Percentiles rank a stretch among this genome's conserved stretches.
Evolutionary conservation across 30 jellyfish, hydroid and myxozoan species (phyloP).

Genomic region (Sanderia malayensis): DNA sequence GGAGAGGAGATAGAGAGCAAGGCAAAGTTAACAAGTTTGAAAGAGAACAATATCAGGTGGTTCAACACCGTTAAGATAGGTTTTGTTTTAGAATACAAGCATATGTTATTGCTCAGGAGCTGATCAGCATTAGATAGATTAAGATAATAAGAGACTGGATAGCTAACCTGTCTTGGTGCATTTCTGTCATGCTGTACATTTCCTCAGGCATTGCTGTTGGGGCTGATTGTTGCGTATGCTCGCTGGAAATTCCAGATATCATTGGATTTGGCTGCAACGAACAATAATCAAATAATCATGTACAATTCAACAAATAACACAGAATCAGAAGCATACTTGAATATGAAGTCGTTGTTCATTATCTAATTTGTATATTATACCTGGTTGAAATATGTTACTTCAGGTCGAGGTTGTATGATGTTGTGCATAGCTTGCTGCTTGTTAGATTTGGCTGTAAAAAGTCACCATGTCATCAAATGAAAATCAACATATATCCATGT

Average conservation of each 20-base stretch:
- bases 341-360: no score
- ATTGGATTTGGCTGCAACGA: conserved; percentile 57
- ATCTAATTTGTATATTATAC: not conserved
- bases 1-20: no score
- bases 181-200: conserved; percentile 37
- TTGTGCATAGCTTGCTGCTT: conserved; percentile 10
- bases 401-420: conserved; percentile 34
- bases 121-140: no score
- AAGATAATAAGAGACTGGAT: no score
- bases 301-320: not conserved
- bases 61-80: no score
- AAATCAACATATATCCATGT: no score
- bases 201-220: conserved; percentile 35
- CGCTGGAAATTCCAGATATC: conserved; percentile 64
- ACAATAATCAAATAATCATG: not conserved
- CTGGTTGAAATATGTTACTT: conserved; percentile 37
- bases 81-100: no score
- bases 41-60: no score
- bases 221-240: conserved; percentile 42
- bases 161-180: conserved; percentile 56
- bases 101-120: no score
- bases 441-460: no score
- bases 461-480: no score
- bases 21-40: no score
- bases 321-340: not conserved